phyloP scores from a whole-genome alignment of 1,140 invertebrate genomes.

The Pemphigus obesinymphae region DNA sequence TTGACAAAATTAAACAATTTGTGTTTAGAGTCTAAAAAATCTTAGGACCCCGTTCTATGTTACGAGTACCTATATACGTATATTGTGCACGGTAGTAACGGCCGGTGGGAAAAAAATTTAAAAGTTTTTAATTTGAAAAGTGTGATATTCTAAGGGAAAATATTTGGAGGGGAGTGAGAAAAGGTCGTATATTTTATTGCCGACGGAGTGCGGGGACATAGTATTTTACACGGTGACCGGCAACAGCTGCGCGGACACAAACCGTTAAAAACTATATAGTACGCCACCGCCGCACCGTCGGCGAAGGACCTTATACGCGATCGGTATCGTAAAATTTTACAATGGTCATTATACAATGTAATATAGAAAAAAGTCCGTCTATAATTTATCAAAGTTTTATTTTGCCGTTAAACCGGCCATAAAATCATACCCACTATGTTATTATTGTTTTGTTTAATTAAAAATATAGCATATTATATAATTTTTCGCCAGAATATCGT shows the following conservation, averaged over 20 bases:
- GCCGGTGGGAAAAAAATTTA: background rate
- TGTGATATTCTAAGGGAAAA: background rate
- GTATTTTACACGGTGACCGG: background rate
- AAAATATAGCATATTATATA: background rate
- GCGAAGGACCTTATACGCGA: background rate
- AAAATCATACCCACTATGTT: too few relatives aligned
- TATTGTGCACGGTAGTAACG: too few relatives aligned
- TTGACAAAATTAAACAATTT: too few relatives aligned
- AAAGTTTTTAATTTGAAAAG: background rate
- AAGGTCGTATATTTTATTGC: slow-evolving; percentile 21
- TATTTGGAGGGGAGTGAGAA: background rate
- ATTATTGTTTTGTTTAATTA: slow-evolving; percentile 3
- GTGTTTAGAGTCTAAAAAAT: too few relatives aligned
- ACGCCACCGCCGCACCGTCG: background rate
- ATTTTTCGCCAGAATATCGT: too few relatives aligned
- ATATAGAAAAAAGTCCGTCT: background rate
- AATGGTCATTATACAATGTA: background rate
- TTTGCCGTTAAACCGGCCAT: background rate
- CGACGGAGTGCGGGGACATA: background rate
- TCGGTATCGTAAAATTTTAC: slow-evolving; percentile 25
- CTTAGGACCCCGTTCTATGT: too few relatives aligned
- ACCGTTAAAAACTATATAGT: slow-evolving; percentile 20
- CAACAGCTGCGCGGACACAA: slow-evolving; percentile 9
- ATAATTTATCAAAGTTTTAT: background rate
- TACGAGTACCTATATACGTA: too few relatives aligned